Conservation (phyloP, 2,113 vertebrate genomes). For the Plecturocebus donacophilus region DNA sequence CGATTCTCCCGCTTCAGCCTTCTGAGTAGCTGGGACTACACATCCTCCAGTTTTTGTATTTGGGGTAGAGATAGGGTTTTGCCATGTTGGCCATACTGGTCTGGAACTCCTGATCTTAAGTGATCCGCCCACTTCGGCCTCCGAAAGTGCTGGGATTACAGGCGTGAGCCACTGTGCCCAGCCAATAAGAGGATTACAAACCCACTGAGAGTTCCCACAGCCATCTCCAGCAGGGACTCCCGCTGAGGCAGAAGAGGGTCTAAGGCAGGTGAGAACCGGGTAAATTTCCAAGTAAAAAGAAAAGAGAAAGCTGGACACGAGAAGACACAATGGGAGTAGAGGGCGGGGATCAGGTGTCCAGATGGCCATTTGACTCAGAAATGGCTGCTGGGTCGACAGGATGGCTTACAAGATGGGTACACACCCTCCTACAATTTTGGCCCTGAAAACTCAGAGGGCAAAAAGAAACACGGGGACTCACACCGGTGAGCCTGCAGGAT, state of each 20-base stretch:
- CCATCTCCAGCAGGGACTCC: background rate
- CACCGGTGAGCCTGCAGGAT: background rate
- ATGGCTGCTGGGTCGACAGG: background rate
- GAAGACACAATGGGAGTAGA: rapidly evolving
- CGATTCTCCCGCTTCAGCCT: too few relatives aligned
- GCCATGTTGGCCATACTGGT: too few relatives aligned
- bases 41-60: too few relatives aligned
- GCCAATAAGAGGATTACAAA: background rate
- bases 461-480: too few relatives aligned
- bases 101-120: too few relatives aligned
- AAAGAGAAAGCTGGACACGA: background rate
- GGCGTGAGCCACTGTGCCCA: too few relatives aligned
- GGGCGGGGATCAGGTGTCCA: background rate
- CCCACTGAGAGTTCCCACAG: rapidly evolving
- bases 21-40: too few relatives aligned
- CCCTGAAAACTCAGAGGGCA: background rate
- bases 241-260: rapidly evolving
- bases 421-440: background rate
- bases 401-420: background rate
- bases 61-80: too few relatives aligned
- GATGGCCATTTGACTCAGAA: background rate
- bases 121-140: too few relatives aligned
- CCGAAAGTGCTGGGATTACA: too few relatives aligned
- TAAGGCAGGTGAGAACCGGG: background rate
- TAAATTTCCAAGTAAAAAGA: rapidly evolving